Evolutionary conservation across 2,113 vertebrate species (phyloP).

Genomic region (Thunnus thynnus): DNA sequence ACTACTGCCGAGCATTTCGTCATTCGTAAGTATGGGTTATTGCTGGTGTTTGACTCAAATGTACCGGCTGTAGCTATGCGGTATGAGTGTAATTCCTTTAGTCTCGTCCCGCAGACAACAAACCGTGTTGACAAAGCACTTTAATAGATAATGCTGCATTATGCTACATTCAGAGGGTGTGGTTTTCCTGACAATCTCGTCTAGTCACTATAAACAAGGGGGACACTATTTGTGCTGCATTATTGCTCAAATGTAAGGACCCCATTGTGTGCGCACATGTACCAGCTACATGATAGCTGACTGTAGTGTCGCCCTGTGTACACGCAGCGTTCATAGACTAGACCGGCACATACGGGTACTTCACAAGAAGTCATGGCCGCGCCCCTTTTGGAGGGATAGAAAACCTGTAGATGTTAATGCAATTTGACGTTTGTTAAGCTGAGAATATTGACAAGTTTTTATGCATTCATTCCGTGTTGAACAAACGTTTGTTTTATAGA

Average conservation of each 20-base stretch:
- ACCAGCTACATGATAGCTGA: background rate
- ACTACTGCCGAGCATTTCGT: slow-evolving; percentile 80
- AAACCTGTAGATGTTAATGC: too few species aligned
- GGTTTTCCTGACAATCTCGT: slow-evolving; percentile 8
- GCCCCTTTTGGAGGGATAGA: too few species aligned
- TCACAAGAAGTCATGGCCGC: too few species aligned
- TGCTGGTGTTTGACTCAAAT: background rate
- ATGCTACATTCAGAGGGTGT: slow-evolving; percentile 37
- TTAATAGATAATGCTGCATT: too few species aligned
- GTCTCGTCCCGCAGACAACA: background rate
- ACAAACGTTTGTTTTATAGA: too few species aligned
- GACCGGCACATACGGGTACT: too few species aligned
- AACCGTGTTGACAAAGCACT: background rate
- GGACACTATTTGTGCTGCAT: background rate
- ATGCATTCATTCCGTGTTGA: too few species aligned
- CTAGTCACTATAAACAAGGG: background rate
- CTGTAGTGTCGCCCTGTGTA: background rate
- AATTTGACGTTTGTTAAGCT: too few species aligned
- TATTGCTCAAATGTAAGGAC: background rate
- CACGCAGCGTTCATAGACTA: too few species aligned
- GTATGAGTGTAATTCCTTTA: background rate
- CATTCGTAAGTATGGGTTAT: slow-evolving; percentile 79
- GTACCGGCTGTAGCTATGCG: fast-evolving
- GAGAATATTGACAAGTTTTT: too few species aligned
- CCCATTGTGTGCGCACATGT: too few species aligned